These are phyloP conservation scores for Heteractis magnifica DNA, from an alignment of 92 coral and sea anemone species.

Conservation along the genomic window DNA sequence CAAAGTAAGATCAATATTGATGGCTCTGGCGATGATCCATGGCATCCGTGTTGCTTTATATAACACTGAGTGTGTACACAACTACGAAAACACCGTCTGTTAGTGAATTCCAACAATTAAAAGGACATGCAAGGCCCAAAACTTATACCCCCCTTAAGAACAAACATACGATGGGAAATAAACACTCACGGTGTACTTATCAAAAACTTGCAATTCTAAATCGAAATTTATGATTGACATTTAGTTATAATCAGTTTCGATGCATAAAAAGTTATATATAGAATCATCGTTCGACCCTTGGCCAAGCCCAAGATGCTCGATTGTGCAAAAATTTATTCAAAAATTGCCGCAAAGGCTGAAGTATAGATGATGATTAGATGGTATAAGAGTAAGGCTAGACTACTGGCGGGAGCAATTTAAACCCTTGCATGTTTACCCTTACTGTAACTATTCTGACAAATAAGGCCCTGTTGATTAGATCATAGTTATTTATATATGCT, in stretches of 20 bases:
- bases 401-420: not conserved
- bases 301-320: not conserved
- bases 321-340: not conserved
- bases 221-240: not conserved
- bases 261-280: not conserved
- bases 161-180: not conserved
- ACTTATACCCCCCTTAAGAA: not conserved
- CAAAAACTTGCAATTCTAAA: not conserved
- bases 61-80: not conserved
- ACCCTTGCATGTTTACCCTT: not conserved
- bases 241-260: not conserved
- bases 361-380: not conserved
- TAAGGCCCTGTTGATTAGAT: not conserved
- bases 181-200: not conserved
- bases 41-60: not conserved
- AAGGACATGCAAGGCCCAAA: not conserved
- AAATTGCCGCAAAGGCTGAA: not conserved
- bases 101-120: not conserved
- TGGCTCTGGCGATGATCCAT: conserved; percentile 5
- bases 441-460: not conserved
- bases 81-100: not conserved
- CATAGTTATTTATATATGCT: not conserved
- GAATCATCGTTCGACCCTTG: not conserved
- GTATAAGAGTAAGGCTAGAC: not conserved
- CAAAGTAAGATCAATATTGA: conserved; percentile 6